These are phyloP conservation scores for Acanthis flammea DNA, from an alignment of 2,797 vertebrate species.

Conservation along the genomic window DNA sequence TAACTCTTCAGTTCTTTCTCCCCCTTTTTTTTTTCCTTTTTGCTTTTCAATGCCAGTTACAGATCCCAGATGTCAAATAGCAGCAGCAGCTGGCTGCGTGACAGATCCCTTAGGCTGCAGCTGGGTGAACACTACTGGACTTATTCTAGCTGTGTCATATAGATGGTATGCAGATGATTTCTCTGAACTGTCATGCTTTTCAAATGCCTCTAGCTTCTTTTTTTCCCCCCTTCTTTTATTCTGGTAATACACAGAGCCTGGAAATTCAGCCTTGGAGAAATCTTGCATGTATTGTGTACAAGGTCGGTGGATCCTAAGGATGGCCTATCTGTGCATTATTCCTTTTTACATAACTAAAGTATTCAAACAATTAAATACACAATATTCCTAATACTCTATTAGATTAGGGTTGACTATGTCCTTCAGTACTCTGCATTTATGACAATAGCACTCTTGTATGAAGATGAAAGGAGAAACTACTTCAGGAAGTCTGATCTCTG, in stretches of 20 bases:
- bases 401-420: background rate
- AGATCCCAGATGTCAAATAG: constrained; percentile 40
- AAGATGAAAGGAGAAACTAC: background rate
- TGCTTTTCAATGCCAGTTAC: background rate
- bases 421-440: background rate
- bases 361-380: background rate
- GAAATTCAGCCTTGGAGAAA: background rate
- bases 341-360: background rate
- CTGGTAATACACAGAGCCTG: background rate
- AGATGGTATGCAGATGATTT: constrained; percentile 38
- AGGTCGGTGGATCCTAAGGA: background rate
- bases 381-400: background rate
- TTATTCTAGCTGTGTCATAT: constrained; percentile 36
- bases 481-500: background rate
- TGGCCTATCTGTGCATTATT: background rate
- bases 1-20: background rate
- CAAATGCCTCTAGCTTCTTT: constrained; percentile 24
- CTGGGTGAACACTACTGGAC: constrained; percentile 28
- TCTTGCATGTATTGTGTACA: background rate
- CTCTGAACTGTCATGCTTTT: constrained; percentile 24
- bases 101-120: constrained; percentile 51
- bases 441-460: background rate
- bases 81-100: constrained; percentile 48
- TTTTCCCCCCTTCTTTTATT: background rate
- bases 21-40: too few species aligned